Base-by-base conservation (phyloP, 1,140 invertebrate species). In the Aphis gossypii region DNA sequence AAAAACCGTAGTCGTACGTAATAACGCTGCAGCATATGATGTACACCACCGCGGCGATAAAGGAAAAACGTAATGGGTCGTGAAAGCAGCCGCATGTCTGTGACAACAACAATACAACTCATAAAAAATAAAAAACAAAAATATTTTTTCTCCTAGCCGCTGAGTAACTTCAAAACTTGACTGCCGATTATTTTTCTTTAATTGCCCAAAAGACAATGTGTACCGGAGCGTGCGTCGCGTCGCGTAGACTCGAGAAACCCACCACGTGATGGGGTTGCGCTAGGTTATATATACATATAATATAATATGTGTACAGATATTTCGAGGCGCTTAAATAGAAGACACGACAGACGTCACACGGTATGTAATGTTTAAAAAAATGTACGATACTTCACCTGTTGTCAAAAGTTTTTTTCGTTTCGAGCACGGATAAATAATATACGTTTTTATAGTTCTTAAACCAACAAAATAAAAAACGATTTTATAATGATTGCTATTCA, bases 181-280 rank as follows among this genome's bases (percentile, higher is more conserved):
- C 60, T 92, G 41, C 14, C 68, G 90, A 92, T 92, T 92, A 92
- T 92, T 92, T 92, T 48, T 92, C 68, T 92, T 92, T 92, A 92
- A 92, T 92, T 83, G 90, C 90, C 90, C 90, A 38, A 83, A 92
- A 44, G 30, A 48, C 7, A 83, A 82, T 20, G 90, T 92, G 44
- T 41, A 83, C 38, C 68, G 76, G 41, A 25, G 90, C 90, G 90
- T 92, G 60, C 60, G 60, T n/a, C 30, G 30, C 30, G 60, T 25
- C 8, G 90, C 4, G 90, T 89, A 90, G 38, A 68, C 30, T 30
- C 30, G 11, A 44, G 44, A 44, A 90, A 44, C 21, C n/a, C 76
- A 51, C 68, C 90, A 92, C 68, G 46, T 92, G 90, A 83, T 23
- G 23, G 90, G 68, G 90, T 83, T 83, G 90, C 23, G 7, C 25